Base-by-base conservation (phyloP, 2,888 invertebrate species). In the Pachymerium ferrugineum region DNA sequence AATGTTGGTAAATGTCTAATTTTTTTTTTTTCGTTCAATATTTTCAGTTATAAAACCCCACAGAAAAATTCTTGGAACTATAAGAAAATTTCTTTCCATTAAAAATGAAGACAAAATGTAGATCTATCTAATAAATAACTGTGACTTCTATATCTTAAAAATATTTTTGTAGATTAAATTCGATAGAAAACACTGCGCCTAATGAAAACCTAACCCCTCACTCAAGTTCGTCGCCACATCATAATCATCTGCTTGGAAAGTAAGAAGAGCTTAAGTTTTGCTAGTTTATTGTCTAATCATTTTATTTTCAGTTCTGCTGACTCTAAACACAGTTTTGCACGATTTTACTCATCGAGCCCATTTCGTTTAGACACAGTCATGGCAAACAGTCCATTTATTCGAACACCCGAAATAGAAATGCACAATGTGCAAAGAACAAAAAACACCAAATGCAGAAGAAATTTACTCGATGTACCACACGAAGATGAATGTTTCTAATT, bases 321-420 rank as follows among this genome's bases (percentile, higher is more conserved):
- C 10, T 22, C 30, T 0, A 6, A 31, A 19, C 69, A 69, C 31
- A 69, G 31, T 19, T 69, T 69, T 19, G 69, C 69, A 2, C 33
- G 22, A 16, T 69, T 69, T 31, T 29, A 33, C n/a, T 30, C 69
- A 12, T 30, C 33, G 6, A 30, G 5, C 2, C 69, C 69, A 4
- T 33, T 33, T 22, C 69, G 69, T 0, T 33, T 33, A 29, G 69
- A 69, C 5, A 30, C 6, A 6, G 10, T 4, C 12, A 10, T 19
- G 31, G 10, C 12, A 19, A 22, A 3, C 31, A 33, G 69, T 69
- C 30, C 69, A 19, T 30, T 33, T 31, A 69, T 30, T 31, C 69
- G 62, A 28, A 62, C 62, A 2, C 62, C 69, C 12, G 69, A 69
- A 69, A 22, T 69, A 30, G 69, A 69, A 33, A 69, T 69, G 69